A percentile compares a stretch with the other conserved stretches of the same genome.
Conservation (phyloP, 2,797 vertebrate species). For the Semotilus atromaculatus region DNA sequence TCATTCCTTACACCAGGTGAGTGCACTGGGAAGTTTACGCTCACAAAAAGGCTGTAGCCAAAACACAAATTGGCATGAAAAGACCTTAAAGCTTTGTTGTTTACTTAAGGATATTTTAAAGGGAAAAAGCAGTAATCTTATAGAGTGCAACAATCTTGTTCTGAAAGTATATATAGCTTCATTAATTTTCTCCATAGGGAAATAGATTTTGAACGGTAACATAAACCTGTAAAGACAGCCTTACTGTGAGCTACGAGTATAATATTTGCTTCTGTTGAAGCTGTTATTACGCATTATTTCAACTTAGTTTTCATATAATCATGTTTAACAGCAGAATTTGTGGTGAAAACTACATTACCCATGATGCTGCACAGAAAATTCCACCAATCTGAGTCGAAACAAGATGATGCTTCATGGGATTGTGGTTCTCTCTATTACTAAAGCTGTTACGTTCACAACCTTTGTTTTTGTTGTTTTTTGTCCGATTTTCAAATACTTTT, state of each 20-base stretch:
- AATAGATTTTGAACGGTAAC: background rate
- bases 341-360: background rate
- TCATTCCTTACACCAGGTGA: conserved; percentile 80
- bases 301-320: background rate
- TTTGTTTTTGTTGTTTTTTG: background rate
- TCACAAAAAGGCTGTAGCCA: background rate
- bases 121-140: background rate
- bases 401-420: background rate
- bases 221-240: background rate
- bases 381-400: background rate
- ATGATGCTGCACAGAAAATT: background rate
- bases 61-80: conserved; percentile 3
- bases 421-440: too few species aligned
- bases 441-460: too few species aligned
- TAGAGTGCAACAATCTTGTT: background rate
- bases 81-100: background rate
- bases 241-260: background rate
- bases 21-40: conserved; percentile 40
- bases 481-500: background rate
- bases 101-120: background rate
- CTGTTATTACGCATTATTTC: background rate
- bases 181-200: background rate
- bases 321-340: background rate
- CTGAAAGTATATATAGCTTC: background rate
- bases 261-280: background rate